Conservation (phyloP, 2,888 invertebrate species). For the Empis livida region DNA sequence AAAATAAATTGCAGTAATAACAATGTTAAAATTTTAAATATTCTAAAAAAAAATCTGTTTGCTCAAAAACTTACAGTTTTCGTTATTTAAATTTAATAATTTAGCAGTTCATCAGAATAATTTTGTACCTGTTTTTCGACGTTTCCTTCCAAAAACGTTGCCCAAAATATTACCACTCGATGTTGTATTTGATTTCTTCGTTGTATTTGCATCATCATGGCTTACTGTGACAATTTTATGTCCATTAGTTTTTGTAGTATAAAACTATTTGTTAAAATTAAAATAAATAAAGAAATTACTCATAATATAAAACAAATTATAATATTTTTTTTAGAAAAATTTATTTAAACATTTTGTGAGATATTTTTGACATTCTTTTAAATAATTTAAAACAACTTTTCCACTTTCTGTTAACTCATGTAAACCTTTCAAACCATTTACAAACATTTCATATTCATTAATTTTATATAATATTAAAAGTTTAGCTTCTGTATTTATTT, state of each 20-base stretch:
- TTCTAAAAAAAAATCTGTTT: too few species aligned
- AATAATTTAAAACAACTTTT: conserved; percentile 15
- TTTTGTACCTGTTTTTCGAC: conserved; percentile 16
- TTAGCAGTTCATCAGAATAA: too few species aligned
- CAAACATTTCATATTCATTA: conserved; percentile 21
- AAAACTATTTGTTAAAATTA: background rate
- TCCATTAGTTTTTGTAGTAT: background rate
- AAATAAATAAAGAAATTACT: background rate
- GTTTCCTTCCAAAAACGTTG: conserved; percentile 33
- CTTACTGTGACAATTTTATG: conserved; percentile 14
- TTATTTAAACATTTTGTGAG: conserved; percentile 17
- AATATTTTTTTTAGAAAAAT: background rate
- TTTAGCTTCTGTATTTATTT: conserved; percentile 14
- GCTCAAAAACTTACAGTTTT: conserved; percentile 6
- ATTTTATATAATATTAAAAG: conserved; percentile 24
- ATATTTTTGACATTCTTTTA: conserved; percentile 18
- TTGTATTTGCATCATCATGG: conserved; percentile 17
- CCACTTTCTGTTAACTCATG: conserved; percentile 20
- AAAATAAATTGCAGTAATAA: too few species aligned
- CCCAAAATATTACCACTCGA: conserved; percentile 28
- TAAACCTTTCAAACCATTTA: conserved; percentile 17
- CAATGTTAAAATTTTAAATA: too few species aligned
- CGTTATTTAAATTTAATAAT: background rate
- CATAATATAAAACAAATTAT: background rate
- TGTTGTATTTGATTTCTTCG: conserved; percentile 25